Evolutionary conservation across 1,140 invertebrate genomes (phyloP).

Genomic region (Diorhabda sublineata): DNA sequence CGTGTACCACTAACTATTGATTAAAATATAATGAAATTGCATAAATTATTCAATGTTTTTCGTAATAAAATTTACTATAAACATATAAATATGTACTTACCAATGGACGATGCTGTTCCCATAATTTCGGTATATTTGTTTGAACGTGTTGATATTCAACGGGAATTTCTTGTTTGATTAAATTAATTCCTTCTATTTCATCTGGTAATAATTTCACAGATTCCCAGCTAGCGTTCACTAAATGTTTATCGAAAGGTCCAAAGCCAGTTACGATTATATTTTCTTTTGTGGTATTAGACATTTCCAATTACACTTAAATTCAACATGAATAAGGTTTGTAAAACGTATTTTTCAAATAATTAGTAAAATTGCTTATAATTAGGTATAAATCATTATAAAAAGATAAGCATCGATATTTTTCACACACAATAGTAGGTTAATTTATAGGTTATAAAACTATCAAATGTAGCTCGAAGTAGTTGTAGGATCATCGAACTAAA

Average conservation of each 20-base stretch:
- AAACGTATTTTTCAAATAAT: too few species aligned
- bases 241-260: constrained; percentile 66
- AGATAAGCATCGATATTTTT: too few species aligned
- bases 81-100: constrained; percentile 47
- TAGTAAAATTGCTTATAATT: too few species aligned
- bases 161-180: constrained; percentile 60
- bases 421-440: too few species aligned
- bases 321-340: too few species aligned
- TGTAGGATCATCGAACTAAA: too few species aligned
- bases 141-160: constrained; percentile 64
- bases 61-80: constrained; percentile 10
- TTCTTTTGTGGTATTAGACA: neutral
- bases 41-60: neutral
- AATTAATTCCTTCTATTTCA: constrained; percentile 51
- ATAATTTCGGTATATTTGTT: constrained; percentile 57
- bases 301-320: too few species aligned
- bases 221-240: constrained; percentile 74
- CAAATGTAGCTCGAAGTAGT: too few species aligned
- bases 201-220: constrained; percentile 60
- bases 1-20: constrained; percentile 60
- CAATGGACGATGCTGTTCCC: constrained; percentile 60
- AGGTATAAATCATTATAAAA: too few species aligned
- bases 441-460: too few species aligned
- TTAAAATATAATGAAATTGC: constrained; percentile 14
- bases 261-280: constrained; percentile 64